A percentile compares a stretch with the other conserved stretches of the same genome.
Evolutionary conservation across 2,113 vertebrate species (phyloP).

Genomic region (Bambusicola thoracicus): DNA sequence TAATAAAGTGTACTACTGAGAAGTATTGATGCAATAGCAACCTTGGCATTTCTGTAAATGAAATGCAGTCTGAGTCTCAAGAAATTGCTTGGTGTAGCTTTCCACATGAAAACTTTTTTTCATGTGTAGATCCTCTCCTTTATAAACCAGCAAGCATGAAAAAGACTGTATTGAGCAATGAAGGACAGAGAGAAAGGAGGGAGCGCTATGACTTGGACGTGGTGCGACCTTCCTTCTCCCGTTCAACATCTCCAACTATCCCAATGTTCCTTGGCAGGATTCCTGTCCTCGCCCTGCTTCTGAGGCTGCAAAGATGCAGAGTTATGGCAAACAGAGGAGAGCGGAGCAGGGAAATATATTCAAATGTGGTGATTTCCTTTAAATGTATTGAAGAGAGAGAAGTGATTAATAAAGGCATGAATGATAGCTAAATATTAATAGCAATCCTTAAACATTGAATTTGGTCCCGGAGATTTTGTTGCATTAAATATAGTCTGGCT

Average conservation of each 20-base stretch:
- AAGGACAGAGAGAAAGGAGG: neutral
- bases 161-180: neutral
- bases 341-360: neutral
- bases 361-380: neutral
- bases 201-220: neutral
- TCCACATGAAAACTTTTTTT: neutral
- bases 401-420: neutral
- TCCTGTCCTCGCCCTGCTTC: neutral
- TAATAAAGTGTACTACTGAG: slow-evolving; percentile 65
- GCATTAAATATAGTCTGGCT: neutral
- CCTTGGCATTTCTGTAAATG: neutral
- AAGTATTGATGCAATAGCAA: neutral
- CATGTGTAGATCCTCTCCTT: neutral
- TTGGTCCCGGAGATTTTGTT: neutral
- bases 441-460: neutral
- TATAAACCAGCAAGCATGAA: neutral
- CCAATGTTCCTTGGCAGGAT: neutral
- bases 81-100: neutral
- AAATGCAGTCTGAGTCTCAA: neutral
- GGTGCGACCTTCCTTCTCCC: neutral
- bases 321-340: neutral
- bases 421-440: neutral
- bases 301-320: neutral
- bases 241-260: neutral
- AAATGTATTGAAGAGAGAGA: neutral